A percentile compares a stretch with the other conserved stretches of the same genome.
Evolutionary conservation across 2,797 vertebrate genomes (phyloP).

Genomic region (Glyptemys insculpta): DNA sequence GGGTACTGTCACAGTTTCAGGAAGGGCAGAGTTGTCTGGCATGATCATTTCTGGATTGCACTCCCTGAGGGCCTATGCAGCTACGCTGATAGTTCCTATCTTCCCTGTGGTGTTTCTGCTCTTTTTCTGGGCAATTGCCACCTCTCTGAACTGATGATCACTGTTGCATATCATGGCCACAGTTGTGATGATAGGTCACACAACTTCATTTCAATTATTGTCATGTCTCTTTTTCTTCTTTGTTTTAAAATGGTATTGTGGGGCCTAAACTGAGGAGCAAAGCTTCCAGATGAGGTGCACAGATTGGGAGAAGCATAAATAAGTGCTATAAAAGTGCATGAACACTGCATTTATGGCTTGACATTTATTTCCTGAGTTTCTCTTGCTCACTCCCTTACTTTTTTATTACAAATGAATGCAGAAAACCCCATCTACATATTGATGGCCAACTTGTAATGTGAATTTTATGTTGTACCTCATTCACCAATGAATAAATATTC

Average conservation of each 20-base stretch:
- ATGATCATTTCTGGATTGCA: neutral
- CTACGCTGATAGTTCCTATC: neutral
- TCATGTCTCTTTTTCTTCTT: neutral
- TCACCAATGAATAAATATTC: conserved; percentile 30
- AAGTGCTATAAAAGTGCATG: neutral
- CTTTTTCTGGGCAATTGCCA: neutral
- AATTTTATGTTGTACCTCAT: neutral
- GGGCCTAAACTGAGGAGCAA: neutral
- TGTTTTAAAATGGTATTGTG: neutral
- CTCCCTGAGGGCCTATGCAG: neutral
- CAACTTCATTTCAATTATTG: neutral
- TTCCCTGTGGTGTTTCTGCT: neutral
- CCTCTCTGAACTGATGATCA: neutral
- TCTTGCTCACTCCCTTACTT: neutral
- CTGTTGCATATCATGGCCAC: neutral
- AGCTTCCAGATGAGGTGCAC: neutral
- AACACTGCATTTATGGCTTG: neutral
- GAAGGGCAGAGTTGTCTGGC: neutral
- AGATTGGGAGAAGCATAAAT: neutral
- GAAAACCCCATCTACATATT: neutral
- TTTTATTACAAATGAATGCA: neutral
- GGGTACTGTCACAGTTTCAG: neutral
- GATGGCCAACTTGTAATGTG: conserved; percentile 21
- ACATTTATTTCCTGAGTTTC: neutral
- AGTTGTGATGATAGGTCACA: neutral